These are phyloP conservation scores for Odontothrips loti DNA, from an alignment of 2,888 invertebrate genomes.

Conservation along the genomic window DNA sequence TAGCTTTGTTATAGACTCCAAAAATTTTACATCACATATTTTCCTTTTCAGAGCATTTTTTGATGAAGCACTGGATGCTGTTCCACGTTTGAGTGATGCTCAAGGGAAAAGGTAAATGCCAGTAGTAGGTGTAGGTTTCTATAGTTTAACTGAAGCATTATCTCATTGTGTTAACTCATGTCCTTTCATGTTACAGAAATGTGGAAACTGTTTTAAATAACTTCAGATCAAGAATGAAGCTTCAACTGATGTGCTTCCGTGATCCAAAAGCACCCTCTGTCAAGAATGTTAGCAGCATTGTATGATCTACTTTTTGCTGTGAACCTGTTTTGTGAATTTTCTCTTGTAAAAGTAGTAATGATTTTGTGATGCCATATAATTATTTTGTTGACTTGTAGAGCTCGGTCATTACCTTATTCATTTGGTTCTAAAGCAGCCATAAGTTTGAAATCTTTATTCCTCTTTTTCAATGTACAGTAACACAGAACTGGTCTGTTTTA, in stretches of 20 bases:
- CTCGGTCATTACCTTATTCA: too few species aligned
- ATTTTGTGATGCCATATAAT: neutral
- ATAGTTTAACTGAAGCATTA: neutral
- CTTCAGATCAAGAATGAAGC: conserved; percentile 62
- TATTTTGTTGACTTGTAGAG: neutral
- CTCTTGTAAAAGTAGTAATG: neutral
- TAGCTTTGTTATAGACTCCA: conserved; percentile 34
- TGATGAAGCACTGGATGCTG: conserved; percentile 72
- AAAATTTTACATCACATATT: conserved; percentile 35
- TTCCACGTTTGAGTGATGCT: conserved; percentile 59
- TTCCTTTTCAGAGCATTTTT: conserved; percentile 62
- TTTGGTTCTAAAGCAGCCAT: too few species aligned
- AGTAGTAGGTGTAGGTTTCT: neutral
- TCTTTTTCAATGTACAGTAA: too few species aligned
- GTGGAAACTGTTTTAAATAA: conserved; percentile 60
- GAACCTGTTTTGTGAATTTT: neutral
- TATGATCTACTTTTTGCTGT: neutral
- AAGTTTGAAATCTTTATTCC: too few species aligned
- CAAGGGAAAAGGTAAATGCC: conserved; percentile 37
- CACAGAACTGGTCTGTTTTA: too few species aligned
- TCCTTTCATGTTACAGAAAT: conserved; percentile 49
- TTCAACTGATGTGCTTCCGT: conserved; percentile 61
- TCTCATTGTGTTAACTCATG: conserved; percentile 27
- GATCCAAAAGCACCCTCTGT: conserved; percentile 30
- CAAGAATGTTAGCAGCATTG: neutral